Conservation (phyloP, 2,888 invertebrate genomes). For the Xanthorhoe spadicearia region DNA sequence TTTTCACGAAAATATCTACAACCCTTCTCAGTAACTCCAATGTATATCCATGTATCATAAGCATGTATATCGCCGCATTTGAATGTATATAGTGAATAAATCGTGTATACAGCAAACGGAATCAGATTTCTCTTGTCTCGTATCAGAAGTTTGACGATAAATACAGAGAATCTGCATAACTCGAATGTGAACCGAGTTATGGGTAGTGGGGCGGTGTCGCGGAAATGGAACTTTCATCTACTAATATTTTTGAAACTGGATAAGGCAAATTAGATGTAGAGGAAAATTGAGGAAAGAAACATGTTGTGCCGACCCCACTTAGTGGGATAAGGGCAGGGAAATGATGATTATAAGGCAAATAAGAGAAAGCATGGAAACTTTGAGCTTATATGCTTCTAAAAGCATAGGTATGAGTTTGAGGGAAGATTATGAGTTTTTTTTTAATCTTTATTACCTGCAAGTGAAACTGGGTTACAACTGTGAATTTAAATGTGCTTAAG, state of each 20-base stretch:
- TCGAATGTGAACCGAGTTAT: constrained; percentile 70
- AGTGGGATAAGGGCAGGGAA: too few relatives aligned
- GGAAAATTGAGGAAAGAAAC: too few relatives aligned
- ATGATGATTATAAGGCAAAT: too few relatives aligned
- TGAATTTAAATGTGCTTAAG: too few relatives aligned
- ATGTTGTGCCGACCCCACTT: too few relatives aligned
- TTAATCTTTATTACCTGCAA: too few relatives aligned
- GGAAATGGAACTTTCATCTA: constrained; percentile 45
- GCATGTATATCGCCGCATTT: constrained; percentile 10
- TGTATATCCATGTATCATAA: neutral
- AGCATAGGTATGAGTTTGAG: too few relatives aligned
- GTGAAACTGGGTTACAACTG: too few relatives aligned
- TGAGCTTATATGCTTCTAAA: too few relatives aligned
- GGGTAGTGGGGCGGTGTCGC: constrained; percentile 62
- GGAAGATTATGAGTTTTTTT: too few relatives aligned
- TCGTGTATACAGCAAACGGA: constrained; percentile 75
- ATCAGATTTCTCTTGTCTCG: constrained; percentile 82
- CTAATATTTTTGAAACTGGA: constrained; percentile 35
- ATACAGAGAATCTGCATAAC: constrained; percentile 82
- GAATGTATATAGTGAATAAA: constrained; percentile 73
- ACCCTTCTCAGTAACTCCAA: constrained; percentile 12
- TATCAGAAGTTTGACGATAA: constrained; percentile 83
- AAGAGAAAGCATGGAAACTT: too few relatives aligned
- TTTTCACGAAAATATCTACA: constrained; percentile 22
- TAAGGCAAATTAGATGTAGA: too few relatives aligned